A percentile compares a stretch with the other conserved stretches of the same genome.
Evolutionary conservation across 2,888 invertebrate genomes (phyloP).

Genomic region (Chrysolina americana): DNA sequence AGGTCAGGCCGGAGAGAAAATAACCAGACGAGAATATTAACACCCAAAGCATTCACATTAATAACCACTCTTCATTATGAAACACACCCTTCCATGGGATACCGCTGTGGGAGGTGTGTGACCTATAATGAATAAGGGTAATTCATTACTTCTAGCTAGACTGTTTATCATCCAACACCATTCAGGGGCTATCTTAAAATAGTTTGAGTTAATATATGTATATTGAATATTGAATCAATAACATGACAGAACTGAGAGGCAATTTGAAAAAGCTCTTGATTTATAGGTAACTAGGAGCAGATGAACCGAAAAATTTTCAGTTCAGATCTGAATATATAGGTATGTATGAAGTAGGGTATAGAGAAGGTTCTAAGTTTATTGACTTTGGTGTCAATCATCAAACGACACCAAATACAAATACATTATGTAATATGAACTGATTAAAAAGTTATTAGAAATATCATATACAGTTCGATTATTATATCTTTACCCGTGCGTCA

Average conservation of each 20-base stretch:
- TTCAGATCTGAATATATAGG: no score
- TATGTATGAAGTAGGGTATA: no score
- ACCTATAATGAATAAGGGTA: constrained; percentile 23
- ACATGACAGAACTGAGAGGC: not conserved
- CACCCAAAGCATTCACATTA: constrained; percentile 11
- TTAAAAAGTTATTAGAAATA: no score
- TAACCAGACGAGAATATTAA: not conserved
- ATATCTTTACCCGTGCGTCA: no score
- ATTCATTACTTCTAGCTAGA: constrained; percentile 7
- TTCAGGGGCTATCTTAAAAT: constrained; percentile 2
- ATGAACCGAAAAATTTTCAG: no score
- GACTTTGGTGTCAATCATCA: no score
- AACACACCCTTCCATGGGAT: constrained; percentile 29
- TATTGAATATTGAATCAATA: constrained; percentile 12
- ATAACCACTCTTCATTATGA: constrained; percentile 15
- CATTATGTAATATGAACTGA: no score
- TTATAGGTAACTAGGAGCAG: not conserved
- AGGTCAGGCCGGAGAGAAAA: not conserved
- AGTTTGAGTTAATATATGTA: constrained; percentile 1
- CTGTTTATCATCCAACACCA: constrained; percentile 17
- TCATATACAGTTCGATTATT: no score
- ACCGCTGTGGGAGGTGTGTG: constrained; percentile 14
- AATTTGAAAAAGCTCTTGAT: not conserved
- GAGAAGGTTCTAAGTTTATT: no score
- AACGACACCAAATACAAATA: no score